A percentile compares a stretch with the other conserved stretches of the same genome.
These are phyloP conservation scores for Cerastoderma edule DNA, from an alignment of 2,888 invertebrate genomes.

Conservation along the genomic window DNA sequence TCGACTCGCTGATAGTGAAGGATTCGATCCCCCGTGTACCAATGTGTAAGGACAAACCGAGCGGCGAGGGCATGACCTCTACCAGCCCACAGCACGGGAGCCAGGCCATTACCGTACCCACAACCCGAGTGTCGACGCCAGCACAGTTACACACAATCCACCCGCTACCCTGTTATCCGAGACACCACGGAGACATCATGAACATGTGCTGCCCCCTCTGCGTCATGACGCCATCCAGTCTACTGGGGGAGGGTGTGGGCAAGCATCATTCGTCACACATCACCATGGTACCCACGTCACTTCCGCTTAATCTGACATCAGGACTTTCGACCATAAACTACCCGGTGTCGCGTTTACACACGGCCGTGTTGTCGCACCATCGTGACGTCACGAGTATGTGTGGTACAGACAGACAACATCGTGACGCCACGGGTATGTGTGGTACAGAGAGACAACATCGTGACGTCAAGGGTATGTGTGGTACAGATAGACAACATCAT, in stretches of 20 bases:
- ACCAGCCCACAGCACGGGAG: slow-evolving; percentile 46
- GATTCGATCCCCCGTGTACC: slow-evolving; percentile 51
- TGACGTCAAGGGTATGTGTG: no score
- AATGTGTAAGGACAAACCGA: slow-evolving; percentile 23
- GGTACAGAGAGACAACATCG: slow-evolving; percentile 25
- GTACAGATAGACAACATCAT: no score
- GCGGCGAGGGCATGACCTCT: slow-evolving; percentile 10
- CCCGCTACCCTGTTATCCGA: slow-evolving; percentile 71
- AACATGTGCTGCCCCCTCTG: slow-evolving; percentile 79
- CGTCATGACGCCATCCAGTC: slow-evolving; percentile 65
- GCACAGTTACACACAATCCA: slow-evolving; percentile 53
- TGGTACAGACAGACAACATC: no score
- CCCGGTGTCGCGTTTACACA: slow-evolving; percentile 40
- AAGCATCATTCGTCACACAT: slow-evolving; percentile 48
- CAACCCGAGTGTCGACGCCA: slow-evolving; percentile 41
- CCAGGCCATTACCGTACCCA: slow-evolving; percentile 42
- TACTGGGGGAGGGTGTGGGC: slow-evolving; percentile 42
- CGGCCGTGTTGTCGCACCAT: background rate
- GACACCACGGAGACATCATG: slow-evolving; percentile 74
- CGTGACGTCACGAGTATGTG: background rate
- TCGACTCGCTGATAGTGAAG: slow-evolving; percentile 82
- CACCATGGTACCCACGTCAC: slow-evolving; percentile 40
- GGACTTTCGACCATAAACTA: slow-evolving; percentile 41
- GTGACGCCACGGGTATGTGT: no score
- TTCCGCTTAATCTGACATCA: slow-evolving; percentile 52